Evolutionary conservation across 1,140 invertebrate species (phyloP).

Genomic region (Ephestia elutella): DNA sequence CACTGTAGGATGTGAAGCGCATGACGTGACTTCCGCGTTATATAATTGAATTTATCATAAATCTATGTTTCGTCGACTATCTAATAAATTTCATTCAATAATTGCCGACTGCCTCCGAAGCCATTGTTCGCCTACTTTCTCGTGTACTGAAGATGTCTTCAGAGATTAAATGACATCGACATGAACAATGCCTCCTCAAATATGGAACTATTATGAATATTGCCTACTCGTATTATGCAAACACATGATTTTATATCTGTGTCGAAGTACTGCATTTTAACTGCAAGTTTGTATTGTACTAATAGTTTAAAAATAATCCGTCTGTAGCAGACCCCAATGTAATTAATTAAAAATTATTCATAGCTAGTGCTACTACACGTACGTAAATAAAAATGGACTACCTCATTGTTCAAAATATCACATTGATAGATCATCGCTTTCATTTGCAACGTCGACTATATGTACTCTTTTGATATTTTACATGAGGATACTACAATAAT

Average conservation of each 20-base stretch:
- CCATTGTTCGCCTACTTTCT: conserved; percentile 30
- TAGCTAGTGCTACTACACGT: too few species aligned
- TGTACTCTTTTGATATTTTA: too few species aligned
- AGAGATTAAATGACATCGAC: conserved; percentile 15
- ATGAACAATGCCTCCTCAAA: conserved; percentile 18
- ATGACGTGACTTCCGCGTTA: not conserved
- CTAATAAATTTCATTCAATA: conserved; percentile 21
- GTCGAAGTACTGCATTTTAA: too few species aligned
- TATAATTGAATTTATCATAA: conserved; percentile 11
- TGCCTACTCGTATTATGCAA: not conserved
- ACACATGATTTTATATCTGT: not conserved
- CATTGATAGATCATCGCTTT: too few species aligned
- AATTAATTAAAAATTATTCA: too few species aligned
- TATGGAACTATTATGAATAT: not conserved
- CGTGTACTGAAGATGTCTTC: conserved; percentile 21
- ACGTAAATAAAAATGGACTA: too few species aligned
- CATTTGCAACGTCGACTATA: too few species aligned
- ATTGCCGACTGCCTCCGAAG: conserved; percentile 9
- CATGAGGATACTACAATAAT: too few species aligned
- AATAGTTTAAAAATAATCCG: too few species aligned
- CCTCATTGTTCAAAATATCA: too few species aligned
- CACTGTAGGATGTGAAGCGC: not conserved
- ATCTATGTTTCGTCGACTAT: conserved; percentile 11
- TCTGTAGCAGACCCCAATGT: too few species aligned
- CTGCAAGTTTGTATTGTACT: too few species aligned